phyloP scores from a whole-genome alignment of 2,888 invertebrate species.

The Trachelus tabidus region DNA sequence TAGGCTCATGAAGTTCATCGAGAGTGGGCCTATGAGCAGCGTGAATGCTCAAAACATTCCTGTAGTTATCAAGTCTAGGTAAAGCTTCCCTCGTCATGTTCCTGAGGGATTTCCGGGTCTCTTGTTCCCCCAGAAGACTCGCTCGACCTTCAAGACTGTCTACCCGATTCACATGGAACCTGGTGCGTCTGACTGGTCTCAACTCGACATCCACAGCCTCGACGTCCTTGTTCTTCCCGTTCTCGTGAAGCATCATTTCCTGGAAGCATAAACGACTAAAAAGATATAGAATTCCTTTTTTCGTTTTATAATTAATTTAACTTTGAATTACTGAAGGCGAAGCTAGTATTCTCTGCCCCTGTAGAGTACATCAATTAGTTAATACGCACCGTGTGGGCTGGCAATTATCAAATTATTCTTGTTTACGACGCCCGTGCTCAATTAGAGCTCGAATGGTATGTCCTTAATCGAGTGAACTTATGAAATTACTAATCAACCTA shows the following conservation, averaged over 20 bases:
- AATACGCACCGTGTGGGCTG: conserved; percentile 51
- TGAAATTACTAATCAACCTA: conserved; percentile 31
- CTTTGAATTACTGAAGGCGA: conserved; percentile 29
- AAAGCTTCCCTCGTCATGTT: conserved; percentile 88
- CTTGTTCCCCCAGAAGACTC: conserved; percentile 61
- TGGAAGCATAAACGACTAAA: background rate
- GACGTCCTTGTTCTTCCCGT: conserved; percentile 45
- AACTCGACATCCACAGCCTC: conserved; percentile 59
- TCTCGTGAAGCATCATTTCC: conserved; percentile 52
- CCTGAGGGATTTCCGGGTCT: conserved; percentile 57
- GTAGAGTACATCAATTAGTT: conserved; percentile 46
- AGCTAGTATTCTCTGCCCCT: background rate
- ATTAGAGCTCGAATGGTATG: conserved; percentile 17
- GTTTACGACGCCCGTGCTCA: conserved; percentile 40
- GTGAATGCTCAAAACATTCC: conserved; percentile 89
- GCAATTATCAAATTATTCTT: conserved; percentile 58
- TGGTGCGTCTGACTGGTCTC: conserved; percentile 65
- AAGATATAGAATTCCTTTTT: conserved; percentile 1
- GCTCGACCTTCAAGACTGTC: conserved; percentile 67
- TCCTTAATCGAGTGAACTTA: conserved; percentile 13
- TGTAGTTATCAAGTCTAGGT: conserved; percentile 88
- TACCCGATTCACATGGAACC: conserved; percentile 74
- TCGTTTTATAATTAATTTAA: conserved; percentile 1
- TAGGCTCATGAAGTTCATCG: conserved; percentile 89
- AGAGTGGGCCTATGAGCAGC: conserved; percentile 88